A percentile compares a stretch with the other conserved stretches of the same genome.
Evolutionary conservation across 2,113 vertebrate species (phyloP).

Genomic region (Gymnocephalus cernua): DNA sequence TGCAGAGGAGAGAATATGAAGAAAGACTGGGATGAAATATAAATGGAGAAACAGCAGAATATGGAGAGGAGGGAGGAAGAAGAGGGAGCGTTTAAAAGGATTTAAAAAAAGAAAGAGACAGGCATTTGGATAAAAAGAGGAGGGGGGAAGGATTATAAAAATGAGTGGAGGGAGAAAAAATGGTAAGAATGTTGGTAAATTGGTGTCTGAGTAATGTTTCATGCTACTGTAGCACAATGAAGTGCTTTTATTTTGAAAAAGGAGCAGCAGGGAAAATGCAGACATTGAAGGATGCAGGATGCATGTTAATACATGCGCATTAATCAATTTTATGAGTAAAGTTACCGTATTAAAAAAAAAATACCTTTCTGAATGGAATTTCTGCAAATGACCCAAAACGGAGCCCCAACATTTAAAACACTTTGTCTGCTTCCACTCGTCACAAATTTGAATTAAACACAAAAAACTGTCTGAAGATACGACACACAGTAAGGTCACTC

Average conservation of each 20-base stretch:
- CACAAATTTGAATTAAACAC: background rate
- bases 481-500: background rate
- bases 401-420: background rate
- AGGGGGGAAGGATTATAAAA: background rate
- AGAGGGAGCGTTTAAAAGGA: background rate
- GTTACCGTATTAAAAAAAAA: background rate
- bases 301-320: background rate
- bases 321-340: background rate
- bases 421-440: background rate
- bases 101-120: background rate
- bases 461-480: background rate
- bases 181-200: no score
- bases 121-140: background rate
- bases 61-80: background rate
- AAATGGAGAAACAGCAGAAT: background rate
- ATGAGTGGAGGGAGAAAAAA: background rate
- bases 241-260: constrained; percentile 29
- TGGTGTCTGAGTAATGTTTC: background rate
- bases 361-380: no score
- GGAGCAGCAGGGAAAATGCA: no score
- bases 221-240: background rate
- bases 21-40: background rate
- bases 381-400: background rate
- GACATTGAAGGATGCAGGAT: background rate
- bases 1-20: no score